These are phyloP conservation scores for Synanthedon formicaeformis DNA, from an alignment of 2,888 invertebrate species.

Conservation along the genomic window DNA sequence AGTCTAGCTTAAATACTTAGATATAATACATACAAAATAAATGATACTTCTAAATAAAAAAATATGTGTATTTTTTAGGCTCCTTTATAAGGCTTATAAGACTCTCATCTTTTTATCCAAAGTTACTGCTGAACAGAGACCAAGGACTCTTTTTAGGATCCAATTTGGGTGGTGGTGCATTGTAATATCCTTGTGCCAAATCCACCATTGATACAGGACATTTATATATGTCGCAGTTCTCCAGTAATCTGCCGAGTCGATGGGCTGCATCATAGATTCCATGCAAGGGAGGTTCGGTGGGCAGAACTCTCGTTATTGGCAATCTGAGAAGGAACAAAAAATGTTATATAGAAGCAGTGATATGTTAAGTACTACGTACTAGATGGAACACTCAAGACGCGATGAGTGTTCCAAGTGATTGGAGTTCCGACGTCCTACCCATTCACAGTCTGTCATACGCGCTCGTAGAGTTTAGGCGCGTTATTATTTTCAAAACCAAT, in stretches of 20 bases:
- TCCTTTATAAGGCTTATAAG: too few relatives aligned
- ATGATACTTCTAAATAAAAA: background rate
- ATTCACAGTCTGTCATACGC: too few relatives aligned
- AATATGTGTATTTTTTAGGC: too few relatives aligned
- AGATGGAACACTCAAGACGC: too few relatives aligned
- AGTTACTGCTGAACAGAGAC: constrained; percentile 37
- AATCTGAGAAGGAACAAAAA: constrained; percentile 59
- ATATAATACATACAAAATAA: too few relatives aligned
- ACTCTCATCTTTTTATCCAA: constrained; percentile 16
- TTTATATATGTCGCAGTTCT: constrained; percentile 70
- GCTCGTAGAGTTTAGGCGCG: too few relatives aligned
- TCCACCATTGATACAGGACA: constrained; percentile 81
- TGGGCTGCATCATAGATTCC: constrained; percentile 76
- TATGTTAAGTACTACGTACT: too few relatives aligned
- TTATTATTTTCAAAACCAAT: too few relatives aligned
- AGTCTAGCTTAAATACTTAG: too few relatives aligned
- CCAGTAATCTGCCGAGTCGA: constrained; percentile 37
- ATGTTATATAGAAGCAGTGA: too few relatives aligned
- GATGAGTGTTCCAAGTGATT: too few relatives aligned
- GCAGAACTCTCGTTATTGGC: constrained; percentile 73
- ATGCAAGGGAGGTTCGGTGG: constrained; percentile 75
- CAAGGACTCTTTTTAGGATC: constrained; percentile 39
- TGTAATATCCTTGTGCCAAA: constrained; percentile 74
- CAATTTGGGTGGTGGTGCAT: constrained; percentile 42
- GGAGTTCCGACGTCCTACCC: too few relatives aligned